These are phyloP conservation scores for Labia minor DNA, from an alignment of 2,888 invertebrate species.

Conservation along the genomic window DNA sequence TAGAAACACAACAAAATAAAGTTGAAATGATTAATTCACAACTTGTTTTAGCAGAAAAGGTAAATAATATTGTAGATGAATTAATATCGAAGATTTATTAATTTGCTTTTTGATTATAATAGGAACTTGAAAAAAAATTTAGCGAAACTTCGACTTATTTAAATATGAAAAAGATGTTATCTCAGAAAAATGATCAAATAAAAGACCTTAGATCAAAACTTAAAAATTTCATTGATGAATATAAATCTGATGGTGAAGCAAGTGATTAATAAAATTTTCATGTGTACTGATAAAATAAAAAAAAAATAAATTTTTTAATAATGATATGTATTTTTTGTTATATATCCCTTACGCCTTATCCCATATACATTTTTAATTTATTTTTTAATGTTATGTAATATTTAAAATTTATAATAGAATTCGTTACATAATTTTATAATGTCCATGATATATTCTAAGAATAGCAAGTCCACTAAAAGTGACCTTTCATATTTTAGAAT, in stretches of 20 bases:
- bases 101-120: conserved; percentile 18
- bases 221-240: background rate
- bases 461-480: background rate
- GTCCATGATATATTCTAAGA: background rate
- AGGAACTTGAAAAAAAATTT: conserved; percentile 47
- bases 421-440: background rate
- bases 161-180: conserved; percentile 45
- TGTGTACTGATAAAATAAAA: background rate
- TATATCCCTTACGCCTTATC: too few relatives aligned
- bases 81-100: conserved; percentile 16
- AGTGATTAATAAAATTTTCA: background rate
- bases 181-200: conserved; percentile 45
- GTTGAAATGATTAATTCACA: conserved; percentile 39
- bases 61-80: conserved; percentile 30
- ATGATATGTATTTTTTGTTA: background rate
- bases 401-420: background rate
- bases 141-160: conserved; percentile 44
- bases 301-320: background rate
- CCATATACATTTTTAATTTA: too few relatives aligned
- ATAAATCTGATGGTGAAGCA: background rate
- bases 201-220: conserved; percentile 30
- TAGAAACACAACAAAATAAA: conserved; percentile 29
- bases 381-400: background rate
- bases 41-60: conserved; percentile 42
- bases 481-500: background rate